phyloP scores from a whole-genome alignment of 1,140 invertebrate species.

The Polyergus mexicanus region DNA sequence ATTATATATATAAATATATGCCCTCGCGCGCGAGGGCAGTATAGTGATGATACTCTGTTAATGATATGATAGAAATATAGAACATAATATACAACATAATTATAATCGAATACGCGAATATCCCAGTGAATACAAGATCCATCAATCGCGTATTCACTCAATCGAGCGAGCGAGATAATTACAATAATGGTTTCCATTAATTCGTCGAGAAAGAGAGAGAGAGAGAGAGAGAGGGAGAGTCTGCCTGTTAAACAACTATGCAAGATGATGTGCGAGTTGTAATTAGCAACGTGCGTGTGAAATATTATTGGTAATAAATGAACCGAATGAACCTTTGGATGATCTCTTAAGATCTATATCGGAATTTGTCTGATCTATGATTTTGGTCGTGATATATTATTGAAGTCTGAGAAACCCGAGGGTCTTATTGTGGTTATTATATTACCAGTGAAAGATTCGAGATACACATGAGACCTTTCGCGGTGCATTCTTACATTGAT shows the following conservation, averaged over 20 bases:
- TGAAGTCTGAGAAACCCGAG: not conserved
- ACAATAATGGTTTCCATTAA: slow-evolving; percentile 49
- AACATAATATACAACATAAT: slow-evolving; percentile 37
- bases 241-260: slow-evolving; percentile 24
- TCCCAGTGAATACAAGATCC: slow-evolving; percentile 16
- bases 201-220: not conserved
- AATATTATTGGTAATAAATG: slow-evolving; percentile 8
- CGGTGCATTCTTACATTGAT: slow-evolving; percentile 51
- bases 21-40: slow-evolving; percentile 36
- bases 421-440: slow-evolving; percentile 27
- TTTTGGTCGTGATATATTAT: not conserved
- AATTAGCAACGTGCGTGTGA: slow-evolving; percentile 6
- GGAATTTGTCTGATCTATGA: not conserved
- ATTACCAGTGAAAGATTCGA: slow-evolving; percentile 18
- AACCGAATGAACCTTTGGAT: slow-evolving; percentile 38
- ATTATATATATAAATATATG: not conserved
- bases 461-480: slow-evolving; percentile 34
- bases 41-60: slow-evolving; percentile 65
- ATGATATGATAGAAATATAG: slow-evolving; percentile 66
- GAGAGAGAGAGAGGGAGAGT: not conserved
- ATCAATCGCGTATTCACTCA: slow-evolving; percentile 15
- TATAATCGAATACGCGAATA: slow-evolving; percentile 23
- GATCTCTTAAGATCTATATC: not conserved
- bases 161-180: slow-evolving; percentile 16
- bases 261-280: slow-evolving; percentile 34